Evolutionary conservation across 2,888 invertebrate genomes (phyloP).

Genomic region (Cheilosia vernalis): DNA sequence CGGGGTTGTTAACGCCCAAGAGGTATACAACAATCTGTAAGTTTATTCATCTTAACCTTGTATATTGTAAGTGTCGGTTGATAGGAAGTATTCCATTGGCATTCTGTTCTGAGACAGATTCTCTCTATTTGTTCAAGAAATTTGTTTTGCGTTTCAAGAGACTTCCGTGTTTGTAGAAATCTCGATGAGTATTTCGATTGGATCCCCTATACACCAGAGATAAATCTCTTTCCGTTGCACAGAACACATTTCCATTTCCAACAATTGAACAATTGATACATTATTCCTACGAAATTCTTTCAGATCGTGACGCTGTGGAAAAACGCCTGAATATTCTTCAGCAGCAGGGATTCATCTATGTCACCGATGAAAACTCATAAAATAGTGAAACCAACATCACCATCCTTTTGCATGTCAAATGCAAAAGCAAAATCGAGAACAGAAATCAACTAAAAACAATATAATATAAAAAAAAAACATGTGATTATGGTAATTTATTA

Average conservation of each 20-base stretch:
- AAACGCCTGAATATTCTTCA: constrained; percentile 94
- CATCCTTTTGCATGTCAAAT: constrained; percentile 35
- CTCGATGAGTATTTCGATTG: too few relatives aligned
- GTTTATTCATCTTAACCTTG: too few relatives aligned
- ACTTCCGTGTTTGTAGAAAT: too few relatives aligned
- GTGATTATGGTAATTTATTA: constrained; percentile 73
- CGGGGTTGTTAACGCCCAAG: too few relatives aligned
- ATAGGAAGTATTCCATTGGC: too few relatives aligned
- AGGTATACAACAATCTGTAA: too few relatives aligned
- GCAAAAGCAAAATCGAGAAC: constrained; percentile 42
- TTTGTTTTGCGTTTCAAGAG: too few relatives aligned
- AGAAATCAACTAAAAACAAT: constrained; percentile 16
- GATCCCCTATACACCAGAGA: too few relatives aligned
- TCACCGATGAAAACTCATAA: constrained; percentile 84
- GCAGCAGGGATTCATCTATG: constrained; percentile 89
- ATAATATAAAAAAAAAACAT: constrained; percentile 57
- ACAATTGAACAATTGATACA: background rate
- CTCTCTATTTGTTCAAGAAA: too few relatives aligned
- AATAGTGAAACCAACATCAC: constrained; percentile 31
- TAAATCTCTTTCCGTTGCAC: background rate
- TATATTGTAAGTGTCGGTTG: too few relatives aligned
- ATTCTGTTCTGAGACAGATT: too few relatives aligned
- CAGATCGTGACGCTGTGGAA: constrained; percentile 98
- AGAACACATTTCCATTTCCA: background rate
- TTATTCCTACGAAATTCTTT: constrained; percentile 76